Conservation (phyloP, 1,140 invertebrate species). For the Maniola jurtina region DNA sequence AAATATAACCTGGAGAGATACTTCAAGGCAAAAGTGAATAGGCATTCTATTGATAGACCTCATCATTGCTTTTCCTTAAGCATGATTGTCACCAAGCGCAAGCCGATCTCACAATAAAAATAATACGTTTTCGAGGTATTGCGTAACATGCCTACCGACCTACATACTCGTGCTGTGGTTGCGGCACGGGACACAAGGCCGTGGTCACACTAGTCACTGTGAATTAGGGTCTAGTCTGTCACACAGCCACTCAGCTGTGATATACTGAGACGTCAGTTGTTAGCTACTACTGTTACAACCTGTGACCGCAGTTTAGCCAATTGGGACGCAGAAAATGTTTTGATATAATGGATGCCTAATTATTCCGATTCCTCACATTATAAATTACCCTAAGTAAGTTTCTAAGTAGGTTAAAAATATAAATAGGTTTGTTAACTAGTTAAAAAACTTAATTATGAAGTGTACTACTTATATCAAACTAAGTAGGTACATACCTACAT, state of each 20-base stretch:
- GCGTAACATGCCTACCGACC: slow-evolving; percentile 24
- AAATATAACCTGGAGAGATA: no score
- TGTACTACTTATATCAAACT: no score
- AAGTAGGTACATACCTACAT: neutral
- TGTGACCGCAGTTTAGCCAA: slow-evolving; percentile 26
- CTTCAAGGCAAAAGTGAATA: no score
- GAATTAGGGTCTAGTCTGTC: slow-evolving; percentile 60
- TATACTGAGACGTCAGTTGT: slow-evolving; percentile 40
- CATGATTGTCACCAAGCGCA: no score
- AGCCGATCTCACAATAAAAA: neutral
- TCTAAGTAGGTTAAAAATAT: no score
- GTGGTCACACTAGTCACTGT: slow-evolving; percentile 40
- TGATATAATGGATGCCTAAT: neutral
- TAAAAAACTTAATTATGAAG: no score
- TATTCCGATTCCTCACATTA: neutral
- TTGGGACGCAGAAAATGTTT: neutral
- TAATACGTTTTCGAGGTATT: neutral
- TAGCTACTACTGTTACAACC: slow-evolving; percentile 55
- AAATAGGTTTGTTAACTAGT: no score
- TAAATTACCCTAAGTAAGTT: neutral
- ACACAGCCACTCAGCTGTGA: slow-evolving; percentile 43
- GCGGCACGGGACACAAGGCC: slow-evolving; percentile 56
- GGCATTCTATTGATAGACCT: no score
- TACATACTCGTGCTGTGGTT: slow-evolving; percentile 49
- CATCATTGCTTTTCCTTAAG: no score